A percentile compares a stretch with the other conserved stretches of the same genome.
phyloP scores from a whole-genome alignment of 2,888 invertebrate genomes.

The Dexiosoma caninum region DNA sequence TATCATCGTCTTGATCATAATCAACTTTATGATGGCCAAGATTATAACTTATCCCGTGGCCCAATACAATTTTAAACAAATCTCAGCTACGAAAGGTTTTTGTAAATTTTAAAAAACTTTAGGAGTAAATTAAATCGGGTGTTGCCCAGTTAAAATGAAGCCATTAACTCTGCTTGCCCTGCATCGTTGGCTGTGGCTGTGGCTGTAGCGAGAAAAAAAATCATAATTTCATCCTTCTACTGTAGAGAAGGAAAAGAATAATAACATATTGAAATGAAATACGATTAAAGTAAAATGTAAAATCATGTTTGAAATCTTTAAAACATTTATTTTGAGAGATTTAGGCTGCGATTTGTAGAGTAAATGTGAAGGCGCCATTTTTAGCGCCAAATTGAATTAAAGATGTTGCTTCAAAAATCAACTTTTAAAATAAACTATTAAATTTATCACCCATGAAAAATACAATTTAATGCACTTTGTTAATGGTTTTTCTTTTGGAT shows the following conservation, averaged over 20 bases:
- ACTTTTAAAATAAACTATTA: slow-evolving; percentile 59
- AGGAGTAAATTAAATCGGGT: slow-evolving; percentile 41
- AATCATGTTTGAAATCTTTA: slow-evolving; percentile 57
- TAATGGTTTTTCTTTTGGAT: slow-evolving; percentile 23
- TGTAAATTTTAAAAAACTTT: background rate
- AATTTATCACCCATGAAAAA: slow-evolving; percentile 55
- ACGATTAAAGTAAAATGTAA: slow-evolving; percentile 50
- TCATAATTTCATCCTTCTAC: background rate
- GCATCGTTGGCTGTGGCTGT: background rate
- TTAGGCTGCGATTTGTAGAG: slow-evolving; percentile 8
- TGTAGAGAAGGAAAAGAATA: background rate
- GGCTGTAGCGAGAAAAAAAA: background rate
- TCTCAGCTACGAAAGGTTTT: background rate
- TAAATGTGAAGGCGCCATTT: slow-evolving; percentile 68
- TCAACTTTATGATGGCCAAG: slow-evolving; percentile 29
- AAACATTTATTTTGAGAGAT: slow-evolving; percentile 54
- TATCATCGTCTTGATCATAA: slow-evolving; percentile 37
- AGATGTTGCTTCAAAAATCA: slow-evolving; percentile 64
- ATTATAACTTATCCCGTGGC: slow-evolving; percentile 46
- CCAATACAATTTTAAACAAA: slow-evolving; percentile 25
- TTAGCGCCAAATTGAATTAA: slow-evolving; percentile 69
- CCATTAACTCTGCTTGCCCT: slow-evolving; percentile 68
- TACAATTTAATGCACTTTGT: slow-evolving; percentile 38
- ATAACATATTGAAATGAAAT: background rate
- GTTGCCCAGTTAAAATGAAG: slow-evolving; percentile 70